Evolutionary conservation across 2,797 vertebrate genomes (phyloP).

Genomic region (Cirrhinus mrigala): DNA sequence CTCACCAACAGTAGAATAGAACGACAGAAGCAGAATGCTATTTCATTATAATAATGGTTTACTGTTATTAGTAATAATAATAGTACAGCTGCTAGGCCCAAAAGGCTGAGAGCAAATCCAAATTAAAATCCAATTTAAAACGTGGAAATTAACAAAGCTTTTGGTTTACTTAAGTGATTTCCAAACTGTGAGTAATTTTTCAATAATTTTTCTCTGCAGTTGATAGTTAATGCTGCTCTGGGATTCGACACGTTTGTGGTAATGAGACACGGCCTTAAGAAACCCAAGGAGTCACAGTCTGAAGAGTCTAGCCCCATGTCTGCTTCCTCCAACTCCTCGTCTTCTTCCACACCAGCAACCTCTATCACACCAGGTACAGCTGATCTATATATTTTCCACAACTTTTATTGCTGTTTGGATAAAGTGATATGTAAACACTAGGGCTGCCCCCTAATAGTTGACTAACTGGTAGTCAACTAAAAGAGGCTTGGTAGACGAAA

Average conservation of each 20-base stretch:
- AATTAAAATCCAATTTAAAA: neutral
- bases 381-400: neutral
- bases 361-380: slow-evolving; percentile 55
- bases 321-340: slow-evolving; percentile 76
- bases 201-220: slow-evolving; percentile 69
- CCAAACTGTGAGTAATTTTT: neutral
- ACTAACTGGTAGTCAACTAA: too few species aligned
- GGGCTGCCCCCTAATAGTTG: too few species aligned
- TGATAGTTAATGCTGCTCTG: slow-evolving; percentile 94
- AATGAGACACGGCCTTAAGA: slow-evolving; percentile 97
- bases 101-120: neutral
- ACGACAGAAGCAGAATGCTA: neutral
- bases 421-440: neutral
- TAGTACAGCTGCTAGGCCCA: neutral
- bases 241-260: slow-evolving; percentile 99
- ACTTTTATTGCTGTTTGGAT: neutral
- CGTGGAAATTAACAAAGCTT: neutral
- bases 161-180: neutral
- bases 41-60: neutral
- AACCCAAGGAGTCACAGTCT: slow-evolving; percentile 73
- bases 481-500: too few species aligned
- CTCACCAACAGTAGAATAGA: neutral
- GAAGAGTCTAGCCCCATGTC: slow-evolving; percentile 76
- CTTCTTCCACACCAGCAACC: slow-evolving; percentile 68
- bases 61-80: neutral